Evolutionary conservation across 2,797 vertebrate species (phyloP), one percentile per base, ranked within the genome.

Genomic region (Ibycter americanus): DNA sequence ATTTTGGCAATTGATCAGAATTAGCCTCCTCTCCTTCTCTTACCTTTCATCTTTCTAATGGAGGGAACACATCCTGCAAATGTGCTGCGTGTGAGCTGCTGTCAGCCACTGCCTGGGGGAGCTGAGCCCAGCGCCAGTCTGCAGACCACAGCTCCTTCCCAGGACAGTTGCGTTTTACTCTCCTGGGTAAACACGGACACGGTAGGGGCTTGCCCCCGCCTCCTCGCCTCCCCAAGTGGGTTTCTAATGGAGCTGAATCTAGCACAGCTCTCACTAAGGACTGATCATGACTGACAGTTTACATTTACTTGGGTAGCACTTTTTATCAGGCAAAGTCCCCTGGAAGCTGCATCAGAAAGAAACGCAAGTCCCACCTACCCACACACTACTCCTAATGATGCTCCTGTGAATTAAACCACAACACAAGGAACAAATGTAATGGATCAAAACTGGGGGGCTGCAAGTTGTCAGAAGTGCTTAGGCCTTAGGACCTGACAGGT

Each of bases 1-100:
- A 58, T 61, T 95, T 71, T 90, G 92, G 83, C 58, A 89, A 88
- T 47, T 54, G 66, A 66, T 87, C 92, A 76, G 70, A 82, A 95
- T 36, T n/a, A 84, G 58, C 19, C 51, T 84, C 73, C 56, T 49
- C 32, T 84, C 55, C 63, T 84, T 21, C 85, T 67, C 40, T 70
- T 51, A 27, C 68, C 80, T 81, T 92, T 68, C 54, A 72, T 72
- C 83, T 58, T 65, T 34, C 67, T 32, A 47, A 47, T 62, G 77
- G 54, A 72, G 67, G 42, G 68, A 55, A 72, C 0, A 0, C 5
- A 27, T 34, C 70, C 66, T 1, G 2, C 7, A 52, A 58, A 51
- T 0, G 4, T 51, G 90, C n/a, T 61, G 70, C 3, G 16, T n/a
- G 1, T 7, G 42, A 47, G 42, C 54, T 92, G 76, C 83, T 65